Evolutionary conservation across 2,797 vertebrate genomes (phyloP).

Genomic region (Acipenser transmontanus): DNA sequence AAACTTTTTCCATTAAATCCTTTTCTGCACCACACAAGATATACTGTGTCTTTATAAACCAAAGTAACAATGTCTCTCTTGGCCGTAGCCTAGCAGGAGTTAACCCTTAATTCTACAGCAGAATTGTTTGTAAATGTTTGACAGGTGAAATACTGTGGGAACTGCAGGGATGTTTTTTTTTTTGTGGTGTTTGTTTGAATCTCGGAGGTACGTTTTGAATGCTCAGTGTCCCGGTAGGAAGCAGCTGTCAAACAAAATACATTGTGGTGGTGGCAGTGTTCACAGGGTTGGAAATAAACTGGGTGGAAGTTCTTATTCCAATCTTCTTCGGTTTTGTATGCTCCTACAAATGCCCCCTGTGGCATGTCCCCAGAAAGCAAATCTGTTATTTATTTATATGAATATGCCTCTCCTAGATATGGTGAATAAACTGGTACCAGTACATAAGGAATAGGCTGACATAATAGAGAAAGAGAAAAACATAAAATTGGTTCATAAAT

Average conservation of each 20-base stretch:
- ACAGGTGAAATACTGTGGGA: no score
- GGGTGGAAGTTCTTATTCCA: no score
- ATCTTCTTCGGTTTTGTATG: no score
- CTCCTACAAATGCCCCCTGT: no score
- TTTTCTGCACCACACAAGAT: constrained; percentile 4
- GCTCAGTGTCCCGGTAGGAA: constrained; percentile 24
- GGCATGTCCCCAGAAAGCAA: no score
- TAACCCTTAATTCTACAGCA: constrained; percentile 23
- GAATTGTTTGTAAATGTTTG: constrained; percentile 12
- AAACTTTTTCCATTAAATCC: neutral
- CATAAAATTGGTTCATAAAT: no score
- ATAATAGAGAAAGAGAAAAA: no score
- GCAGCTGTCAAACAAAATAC: constrained; percentile 12
- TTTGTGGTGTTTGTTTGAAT: constrained; percentile 21
- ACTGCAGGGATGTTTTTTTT: neutral
- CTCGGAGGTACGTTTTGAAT: constrained; percentile 23
- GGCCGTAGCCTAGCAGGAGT: constrained; percentile 31
- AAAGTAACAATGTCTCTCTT: constrained; percentile 25
- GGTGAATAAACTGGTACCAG: no score
- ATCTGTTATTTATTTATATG: no score
- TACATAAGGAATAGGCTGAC: no score
- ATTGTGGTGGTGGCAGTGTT: neutral
- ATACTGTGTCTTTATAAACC: constrained; percentile 25
- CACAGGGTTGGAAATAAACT: neutral
- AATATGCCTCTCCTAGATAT: no score